These are phyloP conservation scores for Halocynthia roretzi DNA, from an alignment of 23 tunicate genomes.

Conservation along the genomic window DNA sequence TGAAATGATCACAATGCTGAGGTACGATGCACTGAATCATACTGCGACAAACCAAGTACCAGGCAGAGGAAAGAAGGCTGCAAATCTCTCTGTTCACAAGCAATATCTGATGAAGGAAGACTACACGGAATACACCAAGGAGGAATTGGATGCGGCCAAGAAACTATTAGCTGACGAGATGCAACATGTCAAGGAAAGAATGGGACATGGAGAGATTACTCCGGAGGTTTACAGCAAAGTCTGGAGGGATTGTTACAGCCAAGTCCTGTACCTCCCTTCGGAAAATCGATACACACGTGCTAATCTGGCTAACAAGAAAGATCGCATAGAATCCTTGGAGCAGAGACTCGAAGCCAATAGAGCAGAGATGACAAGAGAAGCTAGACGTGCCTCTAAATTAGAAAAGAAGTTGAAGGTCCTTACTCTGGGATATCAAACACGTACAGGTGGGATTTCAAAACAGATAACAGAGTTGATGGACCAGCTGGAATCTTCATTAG, in stretches of 20 bases:
- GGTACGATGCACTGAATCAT: constrained; percentile 90
- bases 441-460: constrained; percentile 61
- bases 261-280: constrained; percentile 87
- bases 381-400: constrained; percentile 72
- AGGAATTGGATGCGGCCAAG: constrained; percentile 58
- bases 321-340: constrained; percentile 85
- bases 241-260: constrained; percentile 94
- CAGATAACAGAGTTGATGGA: constrained; percentile 63
- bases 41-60: constrained; percentile 75
- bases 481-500: constrained; percentile 41
- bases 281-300: constrained; percentile 95
- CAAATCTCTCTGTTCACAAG: constrained; percentile 43
- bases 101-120: constrained; percentile 58
- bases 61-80: constrained; percentile 83
- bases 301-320: constrained; percentile 83
- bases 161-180: constrained; percentile 50
- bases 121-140: constrained; percentile 40
- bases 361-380: constrained; percentile 89
- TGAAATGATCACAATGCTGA: constrained; percentile 95
- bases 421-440: constrained; percentile 72
- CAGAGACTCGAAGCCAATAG: constrained; percentile 75
- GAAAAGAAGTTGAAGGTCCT: constrained; percentile 94
- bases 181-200: constrained; percentile 69
- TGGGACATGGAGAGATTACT: constrained; percentile 89
- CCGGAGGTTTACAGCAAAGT: constrained; percentile 77